phyloP scores from a whole-genome alignment of 2,797 vertebrate species.

The Merluccius polli region DNA sequence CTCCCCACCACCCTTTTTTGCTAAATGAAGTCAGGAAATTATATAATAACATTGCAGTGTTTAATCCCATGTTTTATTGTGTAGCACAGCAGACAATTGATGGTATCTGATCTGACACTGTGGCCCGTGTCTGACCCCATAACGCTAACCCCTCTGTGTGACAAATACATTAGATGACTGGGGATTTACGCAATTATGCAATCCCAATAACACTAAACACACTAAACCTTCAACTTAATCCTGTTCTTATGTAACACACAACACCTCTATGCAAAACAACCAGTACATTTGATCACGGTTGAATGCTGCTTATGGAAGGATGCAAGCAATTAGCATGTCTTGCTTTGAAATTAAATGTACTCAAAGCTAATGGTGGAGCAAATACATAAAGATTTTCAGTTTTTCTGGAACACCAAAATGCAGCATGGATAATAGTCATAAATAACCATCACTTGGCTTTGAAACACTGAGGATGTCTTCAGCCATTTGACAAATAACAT shows the following conservation, averaged over 20 bases:
- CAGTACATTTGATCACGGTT: constrained; percentile 31
- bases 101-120: neutral
- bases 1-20: neutral
- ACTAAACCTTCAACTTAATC: constrained; percentile 59
- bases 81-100: neutral
- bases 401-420: neutral
- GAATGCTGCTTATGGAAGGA: constrained; percentile 57
- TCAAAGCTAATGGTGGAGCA: neutral
- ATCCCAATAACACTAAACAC: constrained; percentile 37
- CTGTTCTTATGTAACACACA: constrained; percentile 53
- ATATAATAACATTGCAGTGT: neutral
- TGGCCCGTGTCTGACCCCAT: neutral
- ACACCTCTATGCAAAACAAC: neutral
- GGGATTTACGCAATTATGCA: constrained; percentile 56
- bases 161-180: constrained; percentile 33
- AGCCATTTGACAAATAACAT: neutral
- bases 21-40: neutral
- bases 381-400: neutral
- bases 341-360: constrained; percentile 41
- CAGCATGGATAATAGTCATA: neutral
- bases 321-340: constrained; percentile 43
- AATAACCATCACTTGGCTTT: neutral
- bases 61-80: neutral
- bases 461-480: neutral
- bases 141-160: neutral